A percentile compares a stretch with the other conserved stretches of the same genome.
phyloP scores from a whole-genome alignment of 2,888 invertebrate species.

The Tipula unca region DNA sequence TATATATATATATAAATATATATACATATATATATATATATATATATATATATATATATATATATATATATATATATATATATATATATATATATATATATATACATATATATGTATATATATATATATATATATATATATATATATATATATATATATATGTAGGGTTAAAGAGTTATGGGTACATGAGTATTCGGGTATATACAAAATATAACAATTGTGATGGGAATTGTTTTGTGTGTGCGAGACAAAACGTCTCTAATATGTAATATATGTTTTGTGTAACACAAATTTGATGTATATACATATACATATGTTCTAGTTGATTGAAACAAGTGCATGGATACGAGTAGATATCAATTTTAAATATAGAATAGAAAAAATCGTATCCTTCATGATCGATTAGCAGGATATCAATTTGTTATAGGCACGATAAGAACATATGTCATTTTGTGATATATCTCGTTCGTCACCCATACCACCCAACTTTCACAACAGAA shows the following conservation, averaged over 20 bases:
- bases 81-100: no score
- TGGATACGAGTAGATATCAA: not conserved
- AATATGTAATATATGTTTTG: not conserved
- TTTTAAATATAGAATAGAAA: not conserved
- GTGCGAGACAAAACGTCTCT: not conserved
- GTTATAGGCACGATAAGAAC: no score
- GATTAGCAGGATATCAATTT: not conserved
- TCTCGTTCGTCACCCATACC: no score
- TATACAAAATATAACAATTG: not conserved
- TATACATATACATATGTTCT: not conserved
- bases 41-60: no score
- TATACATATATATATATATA: no score
- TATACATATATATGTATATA: no score
- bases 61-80: no score
- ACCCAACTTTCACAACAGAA: no score
- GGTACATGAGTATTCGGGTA: not conserved
- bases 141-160: no score
- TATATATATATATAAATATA: no score
- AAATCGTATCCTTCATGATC: not conserved
- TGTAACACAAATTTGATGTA: not conserved
- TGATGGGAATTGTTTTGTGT: not conserved
- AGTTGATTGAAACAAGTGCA: not conserved
- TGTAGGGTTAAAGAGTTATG: conserved; percentile 3
- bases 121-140: no score
- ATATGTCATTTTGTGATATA: no score